Base-by-base conservation (phyloP, 2,797 vertebrate species). In the Pachyuromys duprasi region DNA sequence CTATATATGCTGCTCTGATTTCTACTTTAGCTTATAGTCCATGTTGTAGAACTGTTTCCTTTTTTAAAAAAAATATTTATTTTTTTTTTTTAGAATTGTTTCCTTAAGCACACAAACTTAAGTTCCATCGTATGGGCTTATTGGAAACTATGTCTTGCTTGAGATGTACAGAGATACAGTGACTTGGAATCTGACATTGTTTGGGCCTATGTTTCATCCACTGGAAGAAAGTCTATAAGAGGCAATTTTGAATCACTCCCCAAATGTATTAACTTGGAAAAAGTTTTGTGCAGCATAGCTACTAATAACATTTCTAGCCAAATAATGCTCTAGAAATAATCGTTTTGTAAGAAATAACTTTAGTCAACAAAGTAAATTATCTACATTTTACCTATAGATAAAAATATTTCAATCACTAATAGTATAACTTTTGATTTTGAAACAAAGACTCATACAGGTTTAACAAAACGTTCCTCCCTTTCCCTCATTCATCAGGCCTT, bases 191-290 rank as follows among this genome's bases (percentile, higher is more conserved):
- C 20, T 8, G 49, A 42, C 3, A 62, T 57, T 90, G 65, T 72
- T 86, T 80, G 49, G 8, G 28, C 45, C 53, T 24, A 89, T 65
- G 91, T 93, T 76, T 89, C 57, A 39, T 31, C 65, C 86, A 60
- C 8, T 72, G 7, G 69, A 93, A 39, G 22, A 45, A 8, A 65
- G 70, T 91, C 13, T 81, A 53, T 15, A 39, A 89, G 20, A 63
- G 31, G 18, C n/a, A 33, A 4, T 0, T 81, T 55, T 57, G 33
- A 69, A 62, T 28, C 86, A 20, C 42, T 74, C 31, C 83, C 39
- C 86, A 76, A 86, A 53, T 86, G 13, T 89, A 89, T 7, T 65
- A 14, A 91, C 28, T 26, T 89, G 53, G 91, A 57, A 86, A 93
- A 76, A 81, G 28, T 78, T 92, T 72, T 89, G 31, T 89, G n/a